Percentiles rank a stretch among this genome's conserved stretches.
Conservation (phyloP, 2,888 invertebrate species). For the Chironomus tentans region DNA sequence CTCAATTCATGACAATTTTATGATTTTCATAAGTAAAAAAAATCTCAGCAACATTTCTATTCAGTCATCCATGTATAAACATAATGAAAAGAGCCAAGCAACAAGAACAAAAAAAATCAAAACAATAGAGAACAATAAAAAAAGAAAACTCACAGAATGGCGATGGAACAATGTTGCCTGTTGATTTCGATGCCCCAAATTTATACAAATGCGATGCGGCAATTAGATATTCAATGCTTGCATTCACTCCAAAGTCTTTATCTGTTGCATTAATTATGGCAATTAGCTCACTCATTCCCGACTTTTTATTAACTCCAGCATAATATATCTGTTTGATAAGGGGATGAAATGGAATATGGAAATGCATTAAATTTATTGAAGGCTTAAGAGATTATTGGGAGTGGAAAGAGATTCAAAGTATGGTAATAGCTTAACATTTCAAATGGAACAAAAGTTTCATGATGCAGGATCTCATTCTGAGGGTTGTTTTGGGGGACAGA, state of each 20-base stretch:
- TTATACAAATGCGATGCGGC: constrained; percentile 73
- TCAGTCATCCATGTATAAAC: no score
- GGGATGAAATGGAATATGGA: neutral
- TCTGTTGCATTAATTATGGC: constrained; percentile 70
- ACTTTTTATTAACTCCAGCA: constrained; percentile 65
- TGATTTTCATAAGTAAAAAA: neutral
- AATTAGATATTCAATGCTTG: constrained; percentile 71
- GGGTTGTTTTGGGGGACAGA: no score
- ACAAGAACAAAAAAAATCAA: neutral
- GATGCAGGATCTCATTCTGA: no score
- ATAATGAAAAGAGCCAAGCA: neutral
- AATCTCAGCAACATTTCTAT: neutral
- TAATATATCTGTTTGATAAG: constrained; percentile 35
- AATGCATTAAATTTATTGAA: neutral
- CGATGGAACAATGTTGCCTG: constrained; percentile 80
- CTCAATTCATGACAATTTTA: no score
- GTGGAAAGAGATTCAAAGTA: no score
- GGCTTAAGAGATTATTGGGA: no score
- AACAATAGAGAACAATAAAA: neutral
- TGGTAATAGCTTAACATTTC: no score
- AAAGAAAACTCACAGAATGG: constrained; percentile 51
- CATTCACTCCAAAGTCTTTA: constrained; percentile 74
- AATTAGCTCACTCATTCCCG: constrained; percentile 65
- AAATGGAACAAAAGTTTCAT: no score
- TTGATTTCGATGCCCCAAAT: constrained; percentile 62